Base-by-base conservation (phyloP, 2,888 invertebrate species). In the Cheilosia urbana region DNA sequence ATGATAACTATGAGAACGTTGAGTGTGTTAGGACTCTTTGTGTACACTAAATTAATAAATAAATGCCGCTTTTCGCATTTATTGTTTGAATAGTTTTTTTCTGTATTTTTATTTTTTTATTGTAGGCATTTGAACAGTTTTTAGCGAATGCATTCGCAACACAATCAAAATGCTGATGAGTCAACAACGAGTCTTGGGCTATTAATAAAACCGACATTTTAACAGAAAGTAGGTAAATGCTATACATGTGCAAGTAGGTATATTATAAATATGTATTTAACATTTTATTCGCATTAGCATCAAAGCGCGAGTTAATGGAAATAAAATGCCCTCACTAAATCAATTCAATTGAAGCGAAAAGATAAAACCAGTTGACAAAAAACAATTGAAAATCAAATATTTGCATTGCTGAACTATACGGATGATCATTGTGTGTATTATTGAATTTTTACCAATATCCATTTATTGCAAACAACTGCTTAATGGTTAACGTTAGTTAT, bases 31-130 rank as follows among this genome's bases (percentile, higher is more conserved):
- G 87, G 77, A 77, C 73, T 69, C 69, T 58, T 82, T 82, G 87
- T 82, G 87, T 87, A 82, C 87, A 87, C 82, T 87, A 87, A 87
- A 87, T 87, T 87, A 82, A 82, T 87, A 87, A 85, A 85, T 85
- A 85, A 85, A 85, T 81, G 85, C 62, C 66, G 72, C 66, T 81
- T 81, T 71, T 37, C 76, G 72, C 62, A 76, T 85, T 85, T 81
- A 81, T 81, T 85, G 76, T 85, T 81, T 85, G 71, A 76, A 77
- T 81, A 85, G 71, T 62, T 17, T 47, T 49, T 6, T 37, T 65
- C 58, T 57, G 4, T 13, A 2, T 21, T 34, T 19, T 7, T 19
- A 11, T 47, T 34, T n/a, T 19, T 47, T 77, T 63, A 27, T 63
- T 19, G 37, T 76, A 9, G 63, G 65, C 69, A 72, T 68, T 82